Percentiles rank a stretch among this genome's conserved stretches.
Conservation (phyloP, 2,797 vertebrate genomes). For the Pangasius djambal region DNA sequence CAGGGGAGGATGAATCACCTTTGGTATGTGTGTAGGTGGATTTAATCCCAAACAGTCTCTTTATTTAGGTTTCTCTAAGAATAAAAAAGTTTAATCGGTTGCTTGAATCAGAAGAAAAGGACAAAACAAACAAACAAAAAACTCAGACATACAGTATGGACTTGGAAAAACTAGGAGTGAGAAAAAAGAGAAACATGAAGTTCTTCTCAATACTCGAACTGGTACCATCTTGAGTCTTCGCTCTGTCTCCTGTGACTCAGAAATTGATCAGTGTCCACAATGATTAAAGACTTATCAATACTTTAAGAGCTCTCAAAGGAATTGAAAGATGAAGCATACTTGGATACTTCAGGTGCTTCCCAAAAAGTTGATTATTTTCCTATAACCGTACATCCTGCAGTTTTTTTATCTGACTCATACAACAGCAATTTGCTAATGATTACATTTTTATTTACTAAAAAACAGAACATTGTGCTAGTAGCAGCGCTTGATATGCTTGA, state of each 20-base stretch:
- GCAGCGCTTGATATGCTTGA: neutral
- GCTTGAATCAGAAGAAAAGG: neutral
- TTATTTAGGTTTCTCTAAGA: neutral
- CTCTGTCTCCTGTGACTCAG: neutral
- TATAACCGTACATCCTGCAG: neutral
- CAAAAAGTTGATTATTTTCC: neutral
- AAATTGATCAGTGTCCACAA: neutral
- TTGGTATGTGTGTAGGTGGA: slow-evolving; percentile 5
- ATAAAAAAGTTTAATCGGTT: neutral
- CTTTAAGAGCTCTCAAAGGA: neutral
- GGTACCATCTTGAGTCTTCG: neutral
- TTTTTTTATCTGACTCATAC: neutral
- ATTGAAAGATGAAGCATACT: neutral
- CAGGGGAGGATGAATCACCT: neutral
- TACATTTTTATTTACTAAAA: neutral
- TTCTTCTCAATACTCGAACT: neutral
- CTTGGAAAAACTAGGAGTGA: neutral
- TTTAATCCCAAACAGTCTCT: neutral
- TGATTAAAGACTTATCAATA: neutral
- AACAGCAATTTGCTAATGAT: neutral
- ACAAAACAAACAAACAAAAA: neutral
- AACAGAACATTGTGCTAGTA: neutral
- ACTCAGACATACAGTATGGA: neutral
- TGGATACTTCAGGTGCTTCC: neutral
- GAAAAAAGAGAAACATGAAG: neutral